Evolutionary conservation across 1,140 invertebrate species (phyloP).

Genomic region (Drosophila murphyi): DNA sequence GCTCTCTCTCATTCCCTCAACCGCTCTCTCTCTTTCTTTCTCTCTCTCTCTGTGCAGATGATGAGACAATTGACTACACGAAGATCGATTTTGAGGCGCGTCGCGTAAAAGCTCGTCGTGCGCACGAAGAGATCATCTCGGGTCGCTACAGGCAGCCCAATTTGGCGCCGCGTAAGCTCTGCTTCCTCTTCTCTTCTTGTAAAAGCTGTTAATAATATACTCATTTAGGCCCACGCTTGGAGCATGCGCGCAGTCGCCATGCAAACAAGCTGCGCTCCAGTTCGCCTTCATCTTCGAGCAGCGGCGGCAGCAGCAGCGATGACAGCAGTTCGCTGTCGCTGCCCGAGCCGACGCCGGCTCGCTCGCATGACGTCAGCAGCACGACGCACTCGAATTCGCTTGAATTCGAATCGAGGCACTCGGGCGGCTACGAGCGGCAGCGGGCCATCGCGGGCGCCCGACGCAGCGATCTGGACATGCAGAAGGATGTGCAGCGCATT

Average conservation of each 20-base stretch:
- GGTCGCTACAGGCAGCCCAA: conserved; percentile 83
- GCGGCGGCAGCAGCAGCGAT: conserved; percentile 61
- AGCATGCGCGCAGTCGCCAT: conserved; percentile 52
- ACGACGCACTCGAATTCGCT: conserved; percentile 78
- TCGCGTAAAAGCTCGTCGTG: conserved; percentile 77
- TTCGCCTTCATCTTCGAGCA: conserved; percentile 69
- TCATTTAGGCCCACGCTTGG: conserved; percentile 62
- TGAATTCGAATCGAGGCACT: conserved; percentile 76
- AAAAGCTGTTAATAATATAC: background rate
- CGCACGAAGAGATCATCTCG: conserved; percentile 83
- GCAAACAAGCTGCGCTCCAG: conserved; percentile 59
- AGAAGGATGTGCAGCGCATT: conserved; percentile 70
- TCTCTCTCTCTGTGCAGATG: conserved; percentile 49
- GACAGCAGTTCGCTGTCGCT: conserved; percentile 69
- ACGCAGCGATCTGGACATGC: conserved; percentile 78
- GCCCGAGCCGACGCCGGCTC: conserved; percentile 47
- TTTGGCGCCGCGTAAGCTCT: conserved; percentile 69
- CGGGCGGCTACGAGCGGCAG: conserved; percentile 74
- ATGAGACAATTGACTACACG: conserved; percentile 79
- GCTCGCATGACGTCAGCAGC: conserved; percentile 72
- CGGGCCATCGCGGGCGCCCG: conserved; percentile 73
- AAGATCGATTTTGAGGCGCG: conserved; percentile 83
- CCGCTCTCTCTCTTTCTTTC: too few species aligned
- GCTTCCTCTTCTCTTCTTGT: background rate
- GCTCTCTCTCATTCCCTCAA: background rate